Percentiles rank a stretch among this genome's conserved stretches.
Conservation (phyloP, 2,888 invertebrate genomes). For the Spilosoma lubricipeda region DNA sequence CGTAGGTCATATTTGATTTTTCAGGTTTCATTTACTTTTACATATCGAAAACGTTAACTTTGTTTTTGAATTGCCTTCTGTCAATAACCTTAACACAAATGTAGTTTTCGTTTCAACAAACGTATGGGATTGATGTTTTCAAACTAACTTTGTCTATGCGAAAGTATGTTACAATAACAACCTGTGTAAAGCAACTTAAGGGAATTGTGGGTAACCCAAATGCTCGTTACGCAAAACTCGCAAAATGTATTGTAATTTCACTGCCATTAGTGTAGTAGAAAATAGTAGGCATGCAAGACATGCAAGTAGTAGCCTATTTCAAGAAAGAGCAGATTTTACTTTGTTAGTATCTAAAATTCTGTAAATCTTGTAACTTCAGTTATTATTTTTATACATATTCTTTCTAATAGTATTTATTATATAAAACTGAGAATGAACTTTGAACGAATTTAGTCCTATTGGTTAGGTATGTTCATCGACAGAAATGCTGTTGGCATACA, state of each 20-base stretch:
- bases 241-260: slow-evolving; percentile 10
- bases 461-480: background rate
- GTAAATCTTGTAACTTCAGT: background rate
- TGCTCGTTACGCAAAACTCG: slow-evolving; percentile 10
- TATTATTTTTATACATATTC: background rate
- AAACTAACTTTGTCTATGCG: slow-evolving; percentile 34
- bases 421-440: background rate
- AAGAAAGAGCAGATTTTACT: background rate
- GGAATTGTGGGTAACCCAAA: slow-evolving; percentile 24
- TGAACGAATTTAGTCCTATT: background rate
- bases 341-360: background rate
- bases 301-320: background rate
- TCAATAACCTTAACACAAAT: slow-evolving; percentile 29
- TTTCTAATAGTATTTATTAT: background rate
- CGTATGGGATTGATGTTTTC: slow-evolving; percentile 36
- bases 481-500: background rate
- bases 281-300: background rate
- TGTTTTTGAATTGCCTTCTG: slow-evolving; percentile 27
- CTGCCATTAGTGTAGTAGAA: background rate
- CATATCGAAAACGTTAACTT: slow-evolving; percentile 25
- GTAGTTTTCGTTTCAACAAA: slow-evolving; percentile 37
- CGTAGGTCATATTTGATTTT: too few species aligned
- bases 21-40: slow-evolving; percentile 12
- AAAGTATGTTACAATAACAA: slow-evolving; percentile 34
- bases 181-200: slow-evolving; percentile 28